Evolutionary conservation across 2,888 invertebrate genomes (phyloP), one percentile per base, ranked within the genome.

Genomic region (Cryptocephalus moraei): DNA sequence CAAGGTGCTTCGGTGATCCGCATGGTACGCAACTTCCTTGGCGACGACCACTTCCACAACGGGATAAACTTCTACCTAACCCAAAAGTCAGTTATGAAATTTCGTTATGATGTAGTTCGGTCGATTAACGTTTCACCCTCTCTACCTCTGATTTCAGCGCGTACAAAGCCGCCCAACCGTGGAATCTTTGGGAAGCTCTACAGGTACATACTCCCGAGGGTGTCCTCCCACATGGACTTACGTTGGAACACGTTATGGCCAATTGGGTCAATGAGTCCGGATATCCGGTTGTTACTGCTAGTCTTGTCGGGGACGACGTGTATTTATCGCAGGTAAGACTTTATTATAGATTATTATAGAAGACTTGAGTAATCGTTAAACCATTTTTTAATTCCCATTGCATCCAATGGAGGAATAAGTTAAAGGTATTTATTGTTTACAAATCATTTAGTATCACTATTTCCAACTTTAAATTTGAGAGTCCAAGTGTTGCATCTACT

Each of bases 251-350:
- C n/a, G 68, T 82, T 56, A 74, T 83, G 70, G 64, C 73, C 40
- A 72, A 74, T 1, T 84, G 82, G 83, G 77, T 79, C 0, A 69
- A 70, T 9, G 77, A 80, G 58, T 66, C 75, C 32, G 79, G 81
- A 6, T 77, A 72, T 57, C 82, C 81, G 0, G 60, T 81, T 1
- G 57, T 82, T 8, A 71, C 65, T 1, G 76, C 79, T 1, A 43
- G 57, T 38, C 13, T 32, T 12, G 32, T 45, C 12, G 55, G 45
- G 22, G 36, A 39, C 8, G 34, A 44, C 32, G 10, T 58, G 8
- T 47, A 39, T 34, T 43, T 59, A 32, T 46, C 51, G 11, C 59
- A 59, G 53, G 59, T 57, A 49, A 45, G 36, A 22, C n/a, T n/a
- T n/a, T n/a, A n/a, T n/a, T n/a, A n/a, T n/a, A n/a, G n/a, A 22